A percentile compares a stretch with the other conserved stretches of the same genome.
Evolutionary conservation across 2,797 vertebrate species (phyloP).

Genomic region (Leucoraja ocellata): DNA sequence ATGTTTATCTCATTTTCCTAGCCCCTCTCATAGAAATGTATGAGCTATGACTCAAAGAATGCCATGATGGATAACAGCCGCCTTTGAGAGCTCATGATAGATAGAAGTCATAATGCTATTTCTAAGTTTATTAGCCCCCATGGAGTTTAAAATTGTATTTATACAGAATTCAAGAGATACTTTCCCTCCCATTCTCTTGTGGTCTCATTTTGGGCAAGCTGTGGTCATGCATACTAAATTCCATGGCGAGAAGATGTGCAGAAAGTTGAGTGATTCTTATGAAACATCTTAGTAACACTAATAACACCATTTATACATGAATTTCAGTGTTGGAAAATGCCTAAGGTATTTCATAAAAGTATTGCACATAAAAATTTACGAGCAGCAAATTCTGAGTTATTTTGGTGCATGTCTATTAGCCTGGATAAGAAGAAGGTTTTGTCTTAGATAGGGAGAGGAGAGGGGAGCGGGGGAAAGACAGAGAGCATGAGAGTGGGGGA

Average conservation of each 20-base stretch:
- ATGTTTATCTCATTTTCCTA: conserved; percentile 33
- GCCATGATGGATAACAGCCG: conserved; percentile 31
- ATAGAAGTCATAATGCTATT: conserved; percentile 27
- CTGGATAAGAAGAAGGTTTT: too few relatives aligned
- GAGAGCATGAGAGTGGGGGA: too few relatives aligned
- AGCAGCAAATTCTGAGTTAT: too few relatives aligned
- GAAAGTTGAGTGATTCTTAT: too few relatives aligned
- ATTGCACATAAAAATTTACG: background rate
- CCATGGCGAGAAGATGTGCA: background rate
- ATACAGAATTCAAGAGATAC: conserved; percentile 37
- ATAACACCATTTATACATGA: background rate
- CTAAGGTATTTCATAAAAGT: background rate
- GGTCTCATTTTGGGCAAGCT: background rate
- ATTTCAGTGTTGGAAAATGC: background rate
- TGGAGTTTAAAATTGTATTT: conserved; percentile 15
- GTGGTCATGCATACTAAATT: background rate
- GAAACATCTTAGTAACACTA: background rate
- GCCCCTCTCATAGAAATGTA: background rate
- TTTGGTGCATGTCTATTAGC: too few relatives aligned
- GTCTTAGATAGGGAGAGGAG: too few relatives aligned
- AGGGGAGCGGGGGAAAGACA: too few relatives aligned
- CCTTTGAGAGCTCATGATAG: conserved; percentile 39
- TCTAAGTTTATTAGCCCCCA: conserved; percentile 36
- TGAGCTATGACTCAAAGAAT: conserved; percentile 12
- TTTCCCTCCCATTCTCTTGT: background rate